phyloP scores from a whole-genome alignment of 1,140 invertebrate species.

The Drosophila yakuba region DNA sequence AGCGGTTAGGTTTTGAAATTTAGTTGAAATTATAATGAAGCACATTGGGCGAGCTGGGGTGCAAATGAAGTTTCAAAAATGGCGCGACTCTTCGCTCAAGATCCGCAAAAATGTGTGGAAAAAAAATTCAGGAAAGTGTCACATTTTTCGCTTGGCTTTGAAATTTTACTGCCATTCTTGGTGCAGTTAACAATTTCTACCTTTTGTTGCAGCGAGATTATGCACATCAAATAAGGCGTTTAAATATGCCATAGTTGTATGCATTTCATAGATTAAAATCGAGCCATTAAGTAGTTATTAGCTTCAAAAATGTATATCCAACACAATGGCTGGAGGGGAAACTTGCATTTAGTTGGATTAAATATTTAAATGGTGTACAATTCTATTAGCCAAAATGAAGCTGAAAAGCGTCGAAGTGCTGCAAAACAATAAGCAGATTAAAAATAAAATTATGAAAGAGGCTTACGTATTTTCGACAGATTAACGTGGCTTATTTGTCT shows the following conservation, averaged over 20 bases:
- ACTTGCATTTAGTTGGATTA: background rate
- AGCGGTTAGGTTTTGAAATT: conserved; percentile 56
- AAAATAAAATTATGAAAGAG: background rate
- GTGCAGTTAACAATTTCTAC: background rate
- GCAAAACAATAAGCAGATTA: background rate
- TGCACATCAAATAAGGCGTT: background rate
- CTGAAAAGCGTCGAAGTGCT: background rate
- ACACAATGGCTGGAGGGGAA: background rate
- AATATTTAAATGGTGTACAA: background rate
- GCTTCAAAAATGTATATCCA: background rate
- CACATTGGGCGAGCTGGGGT: conserved; percentile 40
- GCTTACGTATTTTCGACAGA: background rate
- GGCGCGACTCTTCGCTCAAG: conserved; percentile 3
- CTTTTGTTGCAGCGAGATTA: background rate
- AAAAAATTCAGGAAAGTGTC: background rate
- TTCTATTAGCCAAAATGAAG: background rate
- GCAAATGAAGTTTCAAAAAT: conserved; percentile 62
- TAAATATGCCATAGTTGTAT: too few relatives aligned
- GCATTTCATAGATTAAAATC: too few relatives aligned
- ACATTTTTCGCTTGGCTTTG: background rate
- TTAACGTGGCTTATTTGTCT: background rate
- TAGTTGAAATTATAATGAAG: conserved; percentile 71
- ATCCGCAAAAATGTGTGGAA: background rate
- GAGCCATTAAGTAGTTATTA: background rate
- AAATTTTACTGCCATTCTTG: too few relatives aligned